phyloP scores from a whole-genome alignment of 2,113 vertebrate species.

The Sus scrofa region DNA sequence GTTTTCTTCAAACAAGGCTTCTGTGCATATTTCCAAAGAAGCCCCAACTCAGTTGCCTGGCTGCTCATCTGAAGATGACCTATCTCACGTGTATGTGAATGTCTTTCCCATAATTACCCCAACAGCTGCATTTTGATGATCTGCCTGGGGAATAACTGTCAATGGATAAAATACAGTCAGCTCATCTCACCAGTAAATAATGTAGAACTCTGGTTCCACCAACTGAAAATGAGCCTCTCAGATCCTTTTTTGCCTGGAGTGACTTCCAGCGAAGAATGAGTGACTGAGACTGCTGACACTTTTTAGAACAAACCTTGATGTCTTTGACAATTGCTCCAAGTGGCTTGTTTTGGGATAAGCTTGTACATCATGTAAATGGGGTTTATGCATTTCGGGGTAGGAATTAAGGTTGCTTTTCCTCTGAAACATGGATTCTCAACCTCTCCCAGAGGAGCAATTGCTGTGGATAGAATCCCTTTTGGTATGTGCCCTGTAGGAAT shows the following conservation, averaged over 20 bases:
- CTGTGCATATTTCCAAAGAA: slow-evolving; percentile 61
- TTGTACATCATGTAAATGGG: slow-evolving; percentile 38
- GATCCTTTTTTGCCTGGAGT: slow-evolving; percentile 52
- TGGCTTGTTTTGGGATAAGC: slow-evolving; percentile 31
- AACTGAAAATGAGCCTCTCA: slow-evolving; percentile 52
- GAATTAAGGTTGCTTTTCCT: slow-evolving; percentile 43
- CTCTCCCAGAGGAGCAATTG: background rate
- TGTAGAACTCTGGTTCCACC: slow-evolving; percentile 64
- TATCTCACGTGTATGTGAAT: slow-evolving; percentile 65
- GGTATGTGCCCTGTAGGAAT: background rate
- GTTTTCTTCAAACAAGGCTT: slow-evolving; percentile 48
- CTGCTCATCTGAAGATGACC: slow-evolving; percentile 68
- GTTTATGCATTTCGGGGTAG: slow-evolving; percentile 43
- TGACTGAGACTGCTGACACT: slow-evolving; percentile 38
- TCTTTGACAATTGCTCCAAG: slow-evolving; percentile 47
- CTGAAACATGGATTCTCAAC: slow-evolving; percentile 29
- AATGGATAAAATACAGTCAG: slow-evolving; percentile 71
- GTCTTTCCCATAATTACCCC: slow-evolving; percentile 71
- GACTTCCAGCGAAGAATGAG: slow-evolving; percentile 62
- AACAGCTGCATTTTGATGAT: slow-evolving; percentile 84
- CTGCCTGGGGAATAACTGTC: slow-evolving; percentile 77
- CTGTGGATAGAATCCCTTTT: background rate
- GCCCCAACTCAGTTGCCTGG: slow-evolving; percentile 58
- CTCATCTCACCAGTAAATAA: slow-evolving; percentile 55
- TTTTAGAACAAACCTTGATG: slow-evolving; percentile 13